Conservation (phyloP, 2,888 invertebrate genomes). For the Tenthredo livida region DNA sequence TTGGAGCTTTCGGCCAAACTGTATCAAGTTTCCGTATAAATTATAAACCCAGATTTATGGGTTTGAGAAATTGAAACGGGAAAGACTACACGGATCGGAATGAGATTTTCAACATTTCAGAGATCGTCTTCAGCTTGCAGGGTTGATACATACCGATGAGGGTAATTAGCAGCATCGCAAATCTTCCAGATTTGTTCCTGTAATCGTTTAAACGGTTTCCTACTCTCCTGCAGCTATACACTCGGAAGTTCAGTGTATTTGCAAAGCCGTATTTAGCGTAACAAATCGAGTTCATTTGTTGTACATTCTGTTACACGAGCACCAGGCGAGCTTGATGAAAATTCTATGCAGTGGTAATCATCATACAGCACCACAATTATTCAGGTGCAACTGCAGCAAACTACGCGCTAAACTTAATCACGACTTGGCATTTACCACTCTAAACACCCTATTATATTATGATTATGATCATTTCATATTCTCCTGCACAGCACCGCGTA, state of each 20-base stretch:
- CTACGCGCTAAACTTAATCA: slow-evolving; percentile 37
- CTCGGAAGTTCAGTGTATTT: too few relatives aligned
- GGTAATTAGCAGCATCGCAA: slow-evolving; percentile 14
- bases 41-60: neutral
- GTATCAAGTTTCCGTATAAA: neutral
- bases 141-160: neutral
- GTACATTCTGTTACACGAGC: neutral
- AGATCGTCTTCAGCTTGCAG: neutral
- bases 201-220: neutral
- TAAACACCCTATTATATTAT: slow-evolving; percentile 16
- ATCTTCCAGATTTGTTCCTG: slow-evolving; percentile 18
- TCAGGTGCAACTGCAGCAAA: slow-evolving; percentile 18
- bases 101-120: neutral
- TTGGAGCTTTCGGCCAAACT: neutral
- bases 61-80: neutral
- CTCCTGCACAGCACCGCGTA: neutral
- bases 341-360: neutral
- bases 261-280: neutral
- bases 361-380: slow-evolving; percentile 9
- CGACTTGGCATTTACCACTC: slow-evolving; percentile 26
- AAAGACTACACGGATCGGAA: neutral
- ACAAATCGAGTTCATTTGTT: slow-evolving; percentile 19
- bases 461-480: slow-evolving; percentile 23
- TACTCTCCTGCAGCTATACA: neutral
- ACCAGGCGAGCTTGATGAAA: neutral